Conservation (phyloP, 2,797 vertebrate genomes). For the Eospalax fontanierii region DNA sequence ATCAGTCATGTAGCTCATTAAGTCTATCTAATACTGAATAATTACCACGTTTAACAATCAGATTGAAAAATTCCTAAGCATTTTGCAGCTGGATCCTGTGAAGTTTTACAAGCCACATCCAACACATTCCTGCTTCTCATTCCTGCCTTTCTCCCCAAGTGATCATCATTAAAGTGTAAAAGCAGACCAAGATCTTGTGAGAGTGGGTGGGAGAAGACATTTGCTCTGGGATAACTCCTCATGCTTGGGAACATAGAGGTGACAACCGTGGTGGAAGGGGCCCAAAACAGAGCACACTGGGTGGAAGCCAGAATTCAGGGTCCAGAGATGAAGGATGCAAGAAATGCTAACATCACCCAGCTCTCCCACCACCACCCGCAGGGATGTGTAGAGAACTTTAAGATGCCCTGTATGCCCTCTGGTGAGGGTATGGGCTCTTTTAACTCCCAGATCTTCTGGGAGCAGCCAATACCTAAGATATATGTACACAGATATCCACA, state of each 20-base stretch:
- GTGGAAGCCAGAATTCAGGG: not conserved
- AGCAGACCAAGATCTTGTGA: not conserved
- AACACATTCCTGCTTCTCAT: not conserved
- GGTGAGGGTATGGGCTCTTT: not conserved
- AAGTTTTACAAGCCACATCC: not conserved
- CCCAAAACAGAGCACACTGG: not conserved
- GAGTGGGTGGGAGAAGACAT: not conserved
- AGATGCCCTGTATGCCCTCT: not conserved
- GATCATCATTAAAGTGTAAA: not conserved
- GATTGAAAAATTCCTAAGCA: not conserved
- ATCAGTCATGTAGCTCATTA: constrained; percentile 39
- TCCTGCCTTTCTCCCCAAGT: not conserved
- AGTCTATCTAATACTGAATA: constrained; percentile 13
- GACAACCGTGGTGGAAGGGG: not conserved
- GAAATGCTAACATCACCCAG: rapidly evolving
- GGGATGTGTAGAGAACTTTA: not conserved
- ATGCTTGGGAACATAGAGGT: not conserved
- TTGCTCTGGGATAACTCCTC: not conserved
- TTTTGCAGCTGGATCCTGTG: not conserved
- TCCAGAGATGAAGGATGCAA: not conserved
- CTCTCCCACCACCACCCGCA: rapidly evolving
- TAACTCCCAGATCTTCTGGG: not conserved
- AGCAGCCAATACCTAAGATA: not conserved
- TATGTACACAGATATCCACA: not conserved
- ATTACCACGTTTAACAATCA: not conserved